Percentiles rank a stretch among this genome's conserved stretches.
Conservation (phyloP, 1,140 invertebrate genomes). For the Pararge aegeria region DNA sequence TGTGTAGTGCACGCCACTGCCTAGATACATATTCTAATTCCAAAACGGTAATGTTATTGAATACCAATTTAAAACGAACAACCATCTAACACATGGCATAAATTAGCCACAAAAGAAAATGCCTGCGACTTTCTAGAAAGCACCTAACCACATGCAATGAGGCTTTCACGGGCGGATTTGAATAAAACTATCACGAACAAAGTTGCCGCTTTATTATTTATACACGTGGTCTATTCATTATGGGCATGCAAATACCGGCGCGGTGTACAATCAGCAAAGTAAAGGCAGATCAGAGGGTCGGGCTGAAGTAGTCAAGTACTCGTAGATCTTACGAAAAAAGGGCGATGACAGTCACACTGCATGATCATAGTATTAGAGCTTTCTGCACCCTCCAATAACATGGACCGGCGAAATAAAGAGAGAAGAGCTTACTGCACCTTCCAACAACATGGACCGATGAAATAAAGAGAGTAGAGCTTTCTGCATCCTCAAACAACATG, state of each 20-base stretch:
- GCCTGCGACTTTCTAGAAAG: slow-evolving; percentile 15
- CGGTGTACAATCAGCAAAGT: not conserved
- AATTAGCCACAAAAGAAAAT: slow-evolving; percentile 15
- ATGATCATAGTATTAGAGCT: too few species aligned
- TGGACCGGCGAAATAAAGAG: too few species aligned
- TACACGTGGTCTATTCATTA: slow-evolving; percentile 28
- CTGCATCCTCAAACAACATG: too few species aligned
- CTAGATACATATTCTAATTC: too few species aligned
- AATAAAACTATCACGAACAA: slow-evolving; percentile 19
- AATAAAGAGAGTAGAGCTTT: too few species aligned
- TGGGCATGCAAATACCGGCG: slow-evolving; percentile 32
- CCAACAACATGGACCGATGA: too few species aligned
- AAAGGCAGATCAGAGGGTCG: not conserved
- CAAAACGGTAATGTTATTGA: not conserved
- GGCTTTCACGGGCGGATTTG: slow-evolving; percentile 13
- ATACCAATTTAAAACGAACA: slow-evolving; percentile 4
- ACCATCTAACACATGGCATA: slow-evolving; percentile 5
- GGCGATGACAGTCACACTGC: too few species aligned
- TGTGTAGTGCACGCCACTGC: too few species aligned
- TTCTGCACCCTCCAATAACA: too few species aligned
- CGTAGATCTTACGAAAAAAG: too few species aligned
- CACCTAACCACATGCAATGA: slow-evolving; percentile 3
- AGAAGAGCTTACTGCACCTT: too few species aligned
- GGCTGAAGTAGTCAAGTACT: not conserved
- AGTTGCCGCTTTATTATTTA: slow-evolving; percentile 32